These are phyloP conservation scores for Netelia virgata DNA, from an alignment of 2,888 invertebrate species.

Conservation along the genomic window DNA sequence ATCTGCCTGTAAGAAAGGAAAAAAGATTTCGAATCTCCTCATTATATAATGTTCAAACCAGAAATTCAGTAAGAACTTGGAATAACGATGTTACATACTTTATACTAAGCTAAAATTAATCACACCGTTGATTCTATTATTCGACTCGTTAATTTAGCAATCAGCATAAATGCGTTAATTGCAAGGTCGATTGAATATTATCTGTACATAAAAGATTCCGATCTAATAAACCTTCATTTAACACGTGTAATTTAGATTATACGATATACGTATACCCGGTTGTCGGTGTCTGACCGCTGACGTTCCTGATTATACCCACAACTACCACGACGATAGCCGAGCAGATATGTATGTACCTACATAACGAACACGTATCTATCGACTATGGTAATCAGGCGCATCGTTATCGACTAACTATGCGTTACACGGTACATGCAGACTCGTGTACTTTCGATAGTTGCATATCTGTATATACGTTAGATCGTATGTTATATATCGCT, in stretches of 20 bases:
- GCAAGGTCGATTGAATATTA: neutral
- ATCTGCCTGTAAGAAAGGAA: too few relatives aligned
- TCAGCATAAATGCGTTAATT: neutral
- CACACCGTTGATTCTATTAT: conserved; percentile 2
- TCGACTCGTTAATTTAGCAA: neutral
- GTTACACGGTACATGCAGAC: conserved; percentile 25
- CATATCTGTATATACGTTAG: conserved; percentile 15
- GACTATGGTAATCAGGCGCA: conserved; percentile 59
- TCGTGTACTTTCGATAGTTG: conserved; percentile 15
- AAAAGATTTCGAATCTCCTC: too few relatives aligned
- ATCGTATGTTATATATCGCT: conserved; percentile 7
- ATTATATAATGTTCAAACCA: too few relatives aligned
- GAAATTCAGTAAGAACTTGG: too few relatives aligned
- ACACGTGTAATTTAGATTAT: conserved; percentile 29
- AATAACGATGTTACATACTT: too few relatives aligned
- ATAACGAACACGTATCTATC: conserved; percentile 27
- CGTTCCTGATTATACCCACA: conserved; percentile 31
- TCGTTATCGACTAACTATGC: conserved; percentile 58
- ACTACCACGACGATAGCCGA: conserved; percentile 14
- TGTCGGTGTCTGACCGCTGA: conserved; percentile 47
- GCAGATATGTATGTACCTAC: neutral
- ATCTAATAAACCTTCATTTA: conserved; percentile 10
- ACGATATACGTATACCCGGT: conserved; percentile 22
- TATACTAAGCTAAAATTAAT: too few relatives aligned
- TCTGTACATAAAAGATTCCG: conserved; percentile 18